A percentile compares a stretch with the other conserved stretches of the same genome.
Evolutionary conservation across 2,113 vertebrate genomes (phyloP).

Genomic region (Pedetes capensis): DNA sequence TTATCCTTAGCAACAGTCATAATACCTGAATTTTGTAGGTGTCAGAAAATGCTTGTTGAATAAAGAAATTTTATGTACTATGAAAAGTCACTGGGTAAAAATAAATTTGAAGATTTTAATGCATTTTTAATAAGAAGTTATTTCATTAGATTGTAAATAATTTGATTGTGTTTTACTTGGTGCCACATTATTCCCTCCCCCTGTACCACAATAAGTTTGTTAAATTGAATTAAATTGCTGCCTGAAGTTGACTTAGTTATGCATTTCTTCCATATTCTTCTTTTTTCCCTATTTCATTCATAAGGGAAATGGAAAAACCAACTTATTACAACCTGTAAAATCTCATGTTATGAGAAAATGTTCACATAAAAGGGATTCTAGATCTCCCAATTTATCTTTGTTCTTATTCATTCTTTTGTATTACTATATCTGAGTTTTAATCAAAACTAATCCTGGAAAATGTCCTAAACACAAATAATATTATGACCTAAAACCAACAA

Average conservation of each 20-base stretch:
- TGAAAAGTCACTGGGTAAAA: not conserved
- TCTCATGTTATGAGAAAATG: slow-evolving; percentile 6
- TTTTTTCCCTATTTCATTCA: slow-evolving; percentile 11
- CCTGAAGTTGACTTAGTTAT: not conserved
- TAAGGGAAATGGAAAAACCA: not conserved
- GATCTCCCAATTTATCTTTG: slow-evolving; percentile 22
- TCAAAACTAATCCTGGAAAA: slow-evolving; percentile 57
- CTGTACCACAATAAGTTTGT: not conserved
- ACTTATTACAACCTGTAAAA: not conserved
- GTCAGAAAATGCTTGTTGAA: not conserved
- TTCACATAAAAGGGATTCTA: slow-evolving; percentile 52
- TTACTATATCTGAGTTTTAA: not conserved
- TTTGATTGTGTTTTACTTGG: not conserved
- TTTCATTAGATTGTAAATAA: slow-evolving; percentile 7
- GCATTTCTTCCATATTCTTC: not conserved
- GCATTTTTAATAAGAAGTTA: not conserved
- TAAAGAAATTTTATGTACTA: not conserved
- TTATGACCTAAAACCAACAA: slow-evolving; percentile 46
- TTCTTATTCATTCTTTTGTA: slow-evolving; percentile 37
- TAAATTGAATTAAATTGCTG: not conserved
- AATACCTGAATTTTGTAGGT: not conserved
- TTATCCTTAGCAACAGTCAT: not conserved
- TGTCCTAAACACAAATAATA: slow-evolving; percentile 43
- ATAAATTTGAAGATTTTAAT: not conserved
- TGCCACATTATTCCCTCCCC: not conserved